Conservation (phyloP, 2,797 vertebrate genomes). For the Gambelia wislizenii region DNA sequence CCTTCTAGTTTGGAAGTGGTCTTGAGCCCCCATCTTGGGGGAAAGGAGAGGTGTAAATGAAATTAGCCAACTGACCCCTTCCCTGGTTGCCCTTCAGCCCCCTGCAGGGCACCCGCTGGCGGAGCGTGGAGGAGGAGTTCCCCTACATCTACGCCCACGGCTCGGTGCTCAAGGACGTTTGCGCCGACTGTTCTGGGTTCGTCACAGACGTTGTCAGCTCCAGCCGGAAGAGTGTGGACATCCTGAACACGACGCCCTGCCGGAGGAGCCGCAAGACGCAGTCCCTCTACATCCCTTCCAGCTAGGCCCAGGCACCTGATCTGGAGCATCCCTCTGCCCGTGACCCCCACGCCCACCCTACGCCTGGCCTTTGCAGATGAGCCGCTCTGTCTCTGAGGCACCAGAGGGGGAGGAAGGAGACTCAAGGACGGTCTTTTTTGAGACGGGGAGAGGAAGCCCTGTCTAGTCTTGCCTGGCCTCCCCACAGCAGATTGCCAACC, state of each 20-base stretch:
- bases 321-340: conserved; percentile 22
- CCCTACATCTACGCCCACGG: conserved; percentile 94
- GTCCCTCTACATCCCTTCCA: conserved; percentile 72
- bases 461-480: no score
- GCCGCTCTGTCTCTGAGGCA: neutral
- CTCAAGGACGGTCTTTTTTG: neutral
- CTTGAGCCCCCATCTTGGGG: no score
- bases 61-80: no score
- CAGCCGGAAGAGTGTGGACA: conserved; percentile 92
- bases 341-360: no score
- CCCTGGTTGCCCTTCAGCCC: conserved; percentile 71
- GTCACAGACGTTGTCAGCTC: conserved; percentile 91
- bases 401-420: neutral
- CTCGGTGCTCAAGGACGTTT: conserved; percentile 89
- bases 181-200: conserved; percentile 90
- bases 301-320: conserved; percentile 58
- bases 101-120: conserved; percentile 83
- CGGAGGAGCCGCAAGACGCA: conserved; percentile 70
- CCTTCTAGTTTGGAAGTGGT: no score
- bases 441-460: neutral
- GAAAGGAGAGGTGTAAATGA: no score
- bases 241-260: conserved; percentile 87
- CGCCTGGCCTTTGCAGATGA: neutral
- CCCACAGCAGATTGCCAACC: neutral
- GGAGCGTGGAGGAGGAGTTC: conserved; percentile 91